Base-by-base conservation (phyloP, 1,140 invertebrate genomes). In the Zelostemma sp. region DNA sequence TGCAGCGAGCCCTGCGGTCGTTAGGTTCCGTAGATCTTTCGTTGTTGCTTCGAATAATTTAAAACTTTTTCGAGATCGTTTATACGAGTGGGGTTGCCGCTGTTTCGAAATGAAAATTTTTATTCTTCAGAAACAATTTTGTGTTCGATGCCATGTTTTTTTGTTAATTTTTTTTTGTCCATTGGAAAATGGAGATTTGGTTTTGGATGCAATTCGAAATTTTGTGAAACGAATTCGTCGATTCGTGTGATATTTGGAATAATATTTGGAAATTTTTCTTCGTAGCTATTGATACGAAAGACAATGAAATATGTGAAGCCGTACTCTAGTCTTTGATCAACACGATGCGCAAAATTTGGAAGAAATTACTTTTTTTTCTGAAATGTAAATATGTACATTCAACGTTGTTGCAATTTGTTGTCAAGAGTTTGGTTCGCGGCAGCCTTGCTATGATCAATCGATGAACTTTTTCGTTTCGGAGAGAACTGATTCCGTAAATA, bases 11-110 rank as follows among this genome's bases (percentile, higher is more conserved):
- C 48, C 65, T 56, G 56, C 69, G 68, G 76, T n/a, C n/a, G n/a
- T n/a, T n/a, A 69, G 62, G 80, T 80, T 59, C 73, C 79, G 56
- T 83, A 81, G 67, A 68, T 55, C 18, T 54, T 49, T 63, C 50
- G 18, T 19, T 25, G 28, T 63, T 35, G 6, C n/a, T 40, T 43
- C n/a, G n/a, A n/a, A n/a, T n/a, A n/a, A n/a, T n/a, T n/a, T n/a
- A n/a, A n/a, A 43, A 43, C 15, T 25, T 25, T 25, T 25, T 25
- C 3, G 3, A 8, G 8, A 25, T 25, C 21, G 21, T 25, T 25
- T 25, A 25, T 25, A 4, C 8, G 21, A 25, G 21, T 25, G 8
- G 21, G 21, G 21, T 25, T 25, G 21, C 21, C 21, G 21, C 21
- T 25, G 8, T 25, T 25, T 25, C n/a, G n/a, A n/a, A n/a, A n/a